Conservation (phyloP, 2,888 invertebrate genomes). For the Neocrepidodera transversa region DNA sequence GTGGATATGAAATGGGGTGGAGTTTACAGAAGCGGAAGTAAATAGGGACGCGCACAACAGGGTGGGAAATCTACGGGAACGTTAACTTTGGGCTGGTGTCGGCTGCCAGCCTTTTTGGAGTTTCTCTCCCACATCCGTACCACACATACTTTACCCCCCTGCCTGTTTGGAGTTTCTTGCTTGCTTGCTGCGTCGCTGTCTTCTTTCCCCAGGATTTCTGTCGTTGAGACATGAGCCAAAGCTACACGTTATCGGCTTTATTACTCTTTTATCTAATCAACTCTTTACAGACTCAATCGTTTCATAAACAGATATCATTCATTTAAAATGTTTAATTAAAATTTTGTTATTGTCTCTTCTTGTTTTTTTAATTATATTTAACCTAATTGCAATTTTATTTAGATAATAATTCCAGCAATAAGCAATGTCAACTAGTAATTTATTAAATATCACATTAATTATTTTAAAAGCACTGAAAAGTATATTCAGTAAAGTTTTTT, state of each 20-base stretch:
- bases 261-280: constrained; percentile 28
- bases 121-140: constrained; percentile 42
- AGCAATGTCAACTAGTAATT: too few relatives aligned
- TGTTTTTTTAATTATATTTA: too few relatives aligned
- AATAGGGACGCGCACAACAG: constrained; percentile 61
- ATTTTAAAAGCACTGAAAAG: too few relatives aligned
- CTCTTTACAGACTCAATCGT: not conserved
- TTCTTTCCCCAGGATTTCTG: constrained; percentile 26
- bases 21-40: constrained; percentile 68
- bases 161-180: constrained; percentile 34
- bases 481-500: too few relatives aligned
- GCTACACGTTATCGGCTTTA: constrained; percentile 28
- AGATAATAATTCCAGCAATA: too few relatives aligned
- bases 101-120: constrained; percentile 46
- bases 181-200: constrained; percentile 18
- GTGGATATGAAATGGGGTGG: constrained; percentile 60
- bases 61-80: constrained; percentile 56
- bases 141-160: constrained; percentile 41
- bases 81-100: constrained; percentile 52
- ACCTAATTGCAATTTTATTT: too few relatives aligned
- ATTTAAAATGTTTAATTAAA: too few relatives aligned
- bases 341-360: too few relatives aligned
- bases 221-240: constrained; percentile 24
- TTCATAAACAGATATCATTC: too few relatives aligned
- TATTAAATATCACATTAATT: too few relatives aligned